Evolutionary conservation across 92 coral and sea anemone genomes (phyloP).

Genomic region (Porites rus): DNA sequence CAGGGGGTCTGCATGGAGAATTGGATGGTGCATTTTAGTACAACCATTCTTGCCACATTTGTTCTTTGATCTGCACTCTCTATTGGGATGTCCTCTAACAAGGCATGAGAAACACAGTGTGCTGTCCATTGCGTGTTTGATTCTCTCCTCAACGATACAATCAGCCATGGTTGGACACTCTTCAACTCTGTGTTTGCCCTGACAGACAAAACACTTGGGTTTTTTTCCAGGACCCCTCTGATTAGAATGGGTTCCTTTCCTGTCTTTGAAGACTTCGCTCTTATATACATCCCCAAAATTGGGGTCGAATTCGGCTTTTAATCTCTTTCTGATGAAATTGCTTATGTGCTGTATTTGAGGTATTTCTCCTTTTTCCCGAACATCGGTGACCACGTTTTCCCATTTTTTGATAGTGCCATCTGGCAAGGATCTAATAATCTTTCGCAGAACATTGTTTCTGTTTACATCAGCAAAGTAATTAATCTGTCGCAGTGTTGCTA

Average conservation of each 20-base stretch:
- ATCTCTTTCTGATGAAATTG: constrained; percentile 45
- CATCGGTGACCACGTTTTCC: constrained; percentile 36
- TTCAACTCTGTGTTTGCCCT: constrained; percentile 45
- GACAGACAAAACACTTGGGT: constrained; percentile 49
- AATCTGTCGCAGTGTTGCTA: constrained; percentile 48
- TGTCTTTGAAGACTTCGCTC: constrained; percentile 28
- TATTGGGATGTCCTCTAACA: constrained; percentile 40
- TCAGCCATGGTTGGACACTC: constrained; percentile 47
- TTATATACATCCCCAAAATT: constrained; percentile 43
- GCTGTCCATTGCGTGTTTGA: constrained; percentile 10
- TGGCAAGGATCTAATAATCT: constrained; percentile 30
- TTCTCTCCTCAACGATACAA: constrained; percentile 25
- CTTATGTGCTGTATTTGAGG: constrained; percentile 40
- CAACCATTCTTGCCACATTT: constrained; percentile 62
- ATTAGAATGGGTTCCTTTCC: constrained; percentile 22
- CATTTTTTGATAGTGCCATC: constrained; percentile 24
- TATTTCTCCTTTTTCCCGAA: constrained; percentile 42
- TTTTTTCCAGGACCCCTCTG: neutral
- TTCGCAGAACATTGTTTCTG: constrained; percentile 55
- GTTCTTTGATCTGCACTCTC: constrained; percentile 51
- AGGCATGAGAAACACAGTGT: constrained; percentile 28
- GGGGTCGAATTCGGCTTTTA: constrained; percentile 57
- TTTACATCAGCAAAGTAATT: constrained; percentile 52
- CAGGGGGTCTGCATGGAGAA: constrained; percentile 51
- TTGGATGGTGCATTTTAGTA: constrained; percentile 48